A percentile compares a stretch with the other conserved stretches of the same genome.
Evolutionary conservation across 2,113 vertebrate species (phyloP).

Genomic region (Lota lota): DNA sequence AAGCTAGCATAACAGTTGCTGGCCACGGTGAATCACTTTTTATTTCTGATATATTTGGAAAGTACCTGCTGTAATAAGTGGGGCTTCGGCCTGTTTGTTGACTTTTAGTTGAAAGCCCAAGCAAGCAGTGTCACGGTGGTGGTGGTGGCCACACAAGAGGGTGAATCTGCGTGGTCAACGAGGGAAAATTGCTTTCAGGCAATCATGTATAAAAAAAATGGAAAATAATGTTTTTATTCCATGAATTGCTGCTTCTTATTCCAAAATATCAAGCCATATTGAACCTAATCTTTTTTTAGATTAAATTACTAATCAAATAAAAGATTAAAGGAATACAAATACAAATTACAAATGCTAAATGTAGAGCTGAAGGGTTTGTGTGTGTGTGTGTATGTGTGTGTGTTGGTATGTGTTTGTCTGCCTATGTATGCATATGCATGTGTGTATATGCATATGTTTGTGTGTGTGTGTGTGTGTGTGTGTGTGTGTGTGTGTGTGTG

Average conservation of each 20-base stretch:
- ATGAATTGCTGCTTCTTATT: too few relatives aligned
- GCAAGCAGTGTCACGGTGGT: slow-evolving; percentile 31
- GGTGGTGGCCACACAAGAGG: slow-evolving; percentile 55
- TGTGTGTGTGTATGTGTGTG: neutral
- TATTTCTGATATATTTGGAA: slow-evolving; percentile 69
- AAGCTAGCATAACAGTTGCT: slow-evolving; percentile 41
- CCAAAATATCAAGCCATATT: neutral
- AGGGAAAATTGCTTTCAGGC: slow-evolving; percentile 8
- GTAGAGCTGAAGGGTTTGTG: neutral
- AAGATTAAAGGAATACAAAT: neutral
- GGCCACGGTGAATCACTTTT: slow-evolving; percentile 56
- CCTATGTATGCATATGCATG: slow-evolving; percentile 9
- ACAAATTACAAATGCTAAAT: neutral
- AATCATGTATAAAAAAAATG: slow-evolving; percentile 18
- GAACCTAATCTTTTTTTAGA: neutral
- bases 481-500: slow-evolving; percentile 27
- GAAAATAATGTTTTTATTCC: neutral
- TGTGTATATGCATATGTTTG: neutral
- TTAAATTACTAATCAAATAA: neutral
- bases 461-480: slow-evolving; percentile 6
- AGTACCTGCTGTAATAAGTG: slow-evolving; percentile 73
- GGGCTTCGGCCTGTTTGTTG: slow-evolving; percentile 61
- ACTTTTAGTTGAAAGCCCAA: slow-evolving; percentile 51
- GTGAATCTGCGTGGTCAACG: slow-evolving; percentile 21
- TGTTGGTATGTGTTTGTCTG: neutral